Base-by-base conservation (phyloP, 2,888 invertebrate genomes). In the Drosophila multiciliata region DNA sequence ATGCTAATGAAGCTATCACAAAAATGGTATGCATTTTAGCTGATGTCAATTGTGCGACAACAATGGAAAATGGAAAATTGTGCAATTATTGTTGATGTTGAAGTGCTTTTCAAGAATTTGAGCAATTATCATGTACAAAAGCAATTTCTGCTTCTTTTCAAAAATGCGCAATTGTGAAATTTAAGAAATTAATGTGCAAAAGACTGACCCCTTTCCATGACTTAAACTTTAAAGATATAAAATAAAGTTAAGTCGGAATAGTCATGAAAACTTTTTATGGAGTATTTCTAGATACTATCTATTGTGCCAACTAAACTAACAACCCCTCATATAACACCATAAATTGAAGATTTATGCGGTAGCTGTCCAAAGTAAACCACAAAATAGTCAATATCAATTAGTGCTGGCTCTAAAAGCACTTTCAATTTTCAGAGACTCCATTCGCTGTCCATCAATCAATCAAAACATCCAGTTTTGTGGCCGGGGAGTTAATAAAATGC, bases 371-470 rank as follows among this genome's bases (percentile, higher is more conserved):
- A 57, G 12, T 6, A 4, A 55, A 50, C 17, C 50, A 38, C 42
- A 20, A 61, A 63, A 35, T 50, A 74, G 50, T 75, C 38, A 61
- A 75, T 66, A 66, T 55, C 66, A 78, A 78, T 78, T 67, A 54
- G 23, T 1, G 2, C 23, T 9, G 49, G 53, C 8, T 11, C 7
- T 6, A 29, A 53, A 73, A 58, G 55, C 57, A 79, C 68, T 86
- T 82, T 84, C 82, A 58, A 71, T 82, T 81, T 67, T 65, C 36
- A 42, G 48, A 36, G 49, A 32, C 53, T 23, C 42, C 20, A 6
- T 42, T 42, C 65, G 32, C 55, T 55, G 65, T 59, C 70, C 66
- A 71, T 83, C 75, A 83, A 88, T 88, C 83, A 88, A 88, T 86
- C 83, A 83, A 71, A 83, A 72, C 52, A 38, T 64, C 17, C 36